Evolutionary conservation across 1,140 invertebrate genomes (phyloP).

Genomic region (Samia ricini): DNA sequence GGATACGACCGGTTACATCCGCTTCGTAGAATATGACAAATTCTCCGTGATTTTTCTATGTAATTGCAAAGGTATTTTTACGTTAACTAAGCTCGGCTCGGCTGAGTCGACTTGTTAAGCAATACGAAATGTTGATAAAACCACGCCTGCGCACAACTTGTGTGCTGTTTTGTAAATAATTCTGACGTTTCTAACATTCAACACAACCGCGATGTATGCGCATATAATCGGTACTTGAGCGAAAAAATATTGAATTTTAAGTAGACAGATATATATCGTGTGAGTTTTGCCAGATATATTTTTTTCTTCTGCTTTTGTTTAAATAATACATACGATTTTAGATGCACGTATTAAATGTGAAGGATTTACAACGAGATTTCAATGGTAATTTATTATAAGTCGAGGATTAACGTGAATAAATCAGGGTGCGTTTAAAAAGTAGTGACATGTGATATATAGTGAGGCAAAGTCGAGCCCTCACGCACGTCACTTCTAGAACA

Average conservation of each 20-base stretch:
- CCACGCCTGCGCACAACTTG: conserved; percentile 3
- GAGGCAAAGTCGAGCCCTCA: conserved; percentile 44
- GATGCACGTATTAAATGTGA: conserved; percentile 2
- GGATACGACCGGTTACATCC: conserved; percentile 42
- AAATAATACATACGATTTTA: neutral
- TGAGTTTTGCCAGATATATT: conserved; percentile 8
- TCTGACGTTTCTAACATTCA: conserved; percentile 11
- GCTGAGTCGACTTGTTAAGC: conserved; percentile 4
- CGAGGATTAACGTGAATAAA: conserved; percentile 42
- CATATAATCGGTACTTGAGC: conserved; percentile 3
- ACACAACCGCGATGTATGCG: conserved; percentile 9
- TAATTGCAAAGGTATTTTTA: neutral
- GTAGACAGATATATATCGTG: conserved; percentile 11
- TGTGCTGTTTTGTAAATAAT: conserved; percentile 12
- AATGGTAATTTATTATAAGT: conserved; percentile 22
- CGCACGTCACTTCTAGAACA: conserved; percentile 28
- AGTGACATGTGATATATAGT: conserved; percentile 50
- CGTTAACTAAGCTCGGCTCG: neutral
- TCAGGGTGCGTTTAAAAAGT: conserved; percentile 45
- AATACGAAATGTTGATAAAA: conserved; percentile 14
- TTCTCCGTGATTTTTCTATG: conserved; percentile 47
- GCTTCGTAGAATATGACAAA: conserved; percentile 49
- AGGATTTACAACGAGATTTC: conserved; percentile 9
- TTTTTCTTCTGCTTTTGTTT: no score
- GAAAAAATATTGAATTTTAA: conserved; percentile 13